Evolutionary conservation across 1,140 invertebrate genomes (phyloP), one percentile per base, ranked within the genome.

Genomic region (Euglossa dilemma): DNA sequence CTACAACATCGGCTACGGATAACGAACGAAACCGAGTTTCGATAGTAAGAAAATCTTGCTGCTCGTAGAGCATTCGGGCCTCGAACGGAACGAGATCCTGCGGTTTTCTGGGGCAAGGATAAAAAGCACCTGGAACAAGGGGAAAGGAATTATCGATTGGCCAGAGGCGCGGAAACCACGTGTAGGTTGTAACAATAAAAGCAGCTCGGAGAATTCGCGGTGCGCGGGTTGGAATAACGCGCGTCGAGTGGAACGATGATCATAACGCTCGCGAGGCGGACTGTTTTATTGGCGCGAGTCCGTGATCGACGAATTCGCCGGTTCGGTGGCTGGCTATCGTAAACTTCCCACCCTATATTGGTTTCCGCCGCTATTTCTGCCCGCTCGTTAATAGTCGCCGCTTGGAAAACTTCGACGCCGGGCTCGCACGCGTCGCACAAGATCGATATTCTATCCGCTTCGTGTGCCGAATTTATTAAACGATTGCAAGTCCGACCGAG

Each of bases 321-420:
- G 52, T 47, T 78, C 50, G 36, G 50, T 56, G 52, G 64, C 64
- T 8, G 36, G 36, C 28, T 57, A 57, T 70, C 76, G 66, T 70
- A 79, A 79, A 79, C 76, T 79, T 79, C 54, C 52, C 76, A 50
- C 56, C 52, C 56, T 70, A 59, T 79, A 79, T 70, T 70, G 76
- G 43, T 79, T 70, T 56, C 54, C 76, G 76, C 18, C 25, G 43
- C 52, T 59, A 79, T 79, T 70, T 70, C 52, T 69, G 36, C 43
- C n/a, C 63, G 36, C 36, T 59, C 36, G 76, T 78, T 79, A 79
- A 71, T 70, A 79, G 54, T 36, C n/a, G 64, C 23, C 25, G 57
- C 36, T 47, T 72, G 67, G 20, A 61, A 61, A 72, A 72, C 56
- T 80, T 80, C 57, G 47, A 43, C 28, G 72, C 50, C 69, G 14